Base-by-base conservation (phyloP, 2,797 vertebrate species). In the Argentina silus region DNA sequence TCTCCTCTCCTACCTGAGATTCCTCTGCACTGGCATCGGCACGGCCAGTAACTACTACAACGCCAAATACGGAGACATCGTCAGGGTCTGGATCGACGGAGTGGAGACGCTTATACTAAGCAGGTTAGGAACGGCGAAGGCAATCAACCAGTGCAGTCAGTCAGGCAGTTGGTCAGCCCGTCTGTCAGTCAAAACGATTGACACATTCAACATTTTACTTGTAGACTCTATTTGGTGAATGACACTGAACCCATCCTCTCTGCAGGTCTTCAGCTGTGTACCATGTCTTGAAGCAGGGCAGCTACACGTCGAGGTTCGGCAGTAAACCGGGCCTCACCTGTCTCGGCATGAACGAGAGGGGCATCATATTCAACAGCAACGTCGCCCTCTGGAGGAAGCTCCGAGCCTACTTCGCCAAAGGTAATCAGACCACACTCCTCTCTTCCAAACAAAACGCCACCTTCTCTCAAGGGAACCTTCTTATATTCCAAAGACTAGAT, bases 41-140 rank as follows among this genome's bases (percentile, higher is more conserved):
- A 95, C 90, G 0, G 96, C 98, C 76, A 95, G 95, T 85, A 97
- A 98, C 90, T 99, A 97, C 87, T 99, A 99, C 91, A 99, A 96
- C 73, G 90, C 86, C 68, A 96, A 93, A 55, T 99, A 99, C 0
- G 98, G 98, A 60, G 97, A 98, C 75, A 95, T 98, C 6, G 95
- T 95, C 47, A 90, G 96, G 84, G 97, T 99, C 48, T 99, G 98
- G 97, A 96, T 99, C 83, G 83, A 93, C 3, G 97, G 97, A 11
- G 96, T 98, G 85, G 96, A 98, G 87, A 99, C 97, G 0, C 93
- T 97, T 59, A 90, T 99, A 65, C 93, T 98, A 74, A 98, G 97
- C 96, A 97, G 96, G 98, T 97, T 85, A 43, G 88, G 79, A 19
- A 15, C 19, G 14, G 7, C 21, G 14, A 14, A 8, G 6, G 3